Percentiles rank a stretch among this genome's conserved stretches.
Conservation (phyloP, 2,797 vertebrate species). For the Percopsis omiscomaycus region DNA sequence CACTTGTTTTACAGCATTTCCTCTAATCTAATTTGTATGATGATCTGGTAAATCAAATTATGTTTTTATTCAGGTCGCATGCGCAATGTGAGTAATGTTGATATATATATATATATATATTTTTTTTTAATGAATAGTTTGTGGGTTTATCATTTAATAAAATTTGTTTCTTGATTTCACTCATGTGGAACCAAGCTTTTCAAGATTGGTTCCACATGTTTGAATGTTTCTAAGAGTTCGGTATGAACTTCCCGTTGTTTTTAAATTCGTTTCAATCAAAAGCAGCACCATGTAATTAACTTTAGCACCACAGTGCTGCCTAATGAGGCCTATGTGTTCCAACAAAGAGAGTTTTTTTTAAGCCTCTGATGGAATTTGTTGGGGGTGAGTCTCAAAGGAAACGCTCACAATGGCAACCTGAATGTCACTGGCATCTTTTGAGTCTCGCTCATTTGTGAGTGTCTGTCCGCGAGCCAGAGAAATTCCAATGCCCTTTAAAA, state of each 20-base stretch:
- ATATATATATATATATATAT: slow-evolving; percentile 9
- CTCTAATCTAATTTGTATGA: too few relatives aligned
- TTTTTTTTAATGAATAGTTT: slow-evolving; percentile 7
- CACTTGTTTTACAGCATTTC: too few relatives aligned
- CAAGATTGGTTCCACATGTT: slow-evolving; percentile 43
- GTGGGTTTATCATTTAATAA: slow-evolving; percentile 37
- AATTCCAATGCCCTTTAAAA: slow-evolving; percentile 68
- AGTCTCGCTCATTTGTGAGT: slow-evolving; percentile 64
- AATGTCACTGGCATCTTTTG: slow-evolving; percentile 73
- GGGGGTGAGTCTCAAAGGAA: slow-evolving; percentile 59
- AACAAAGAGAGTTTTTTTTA: slow-evolving; percentile 53
- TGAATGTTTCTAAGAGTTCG: slow-evolving; percentile 35
- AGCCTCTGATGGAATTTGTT: slow-evolving; percentile 64
- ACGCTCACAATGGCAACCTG: slow-evolving; percentile 55
- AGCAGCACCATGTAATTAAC: slow-evolving; percentile 53
- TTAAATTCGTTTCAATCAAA: slow-evolving; percentile 48
- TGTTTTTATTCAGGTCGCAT: background rate
- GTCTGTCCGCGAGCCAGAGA: slow-evolving; percentile 64
- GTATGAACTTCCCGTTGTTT: slow-evolving; percentile 41
- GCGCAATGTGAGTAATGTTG: slow-evolving; percentile 17
- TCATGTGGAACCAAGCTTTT: slow-evolving; percentile 34
- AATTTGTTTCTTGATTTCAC: slow-evolving; percentile 25
- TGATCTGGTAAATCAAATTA: too few relatives aligned
- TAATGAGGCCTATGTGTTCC: slow-evolving; percentile 59
- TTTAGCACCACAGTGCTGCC: slow-evolving; percentile 37